A percentile compares a stretch with the other conserved stretches of the same genome.
Evolutionary conservation across 2,888 invertebrate genomes (phyloP).

Genomic region (Callosobruchus maculatus): DNA sequence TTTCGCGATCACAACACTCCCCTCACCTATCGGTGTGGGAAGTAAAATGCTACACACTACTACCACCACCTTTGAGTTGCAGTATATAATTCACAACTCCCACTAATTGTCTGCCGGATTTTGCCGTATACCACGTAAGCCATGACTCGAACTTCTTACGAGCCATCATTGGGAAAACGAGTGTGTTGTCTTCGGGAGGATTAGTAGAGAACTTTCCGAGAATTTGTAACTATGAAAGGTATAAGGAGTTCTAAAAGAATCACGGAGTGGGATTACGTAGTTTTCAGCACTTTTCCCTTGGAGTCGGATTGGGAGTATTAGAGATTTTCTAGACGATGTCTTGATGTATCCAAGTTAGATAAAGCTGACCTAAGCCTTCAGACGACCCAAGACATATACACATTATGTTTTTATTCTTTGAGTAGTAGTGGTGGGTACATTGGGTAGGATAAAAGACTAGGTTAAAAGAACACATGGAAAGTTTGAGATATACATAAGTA

Average conservation of each 20-base stretch:
- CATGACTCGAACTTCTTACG: neutral
- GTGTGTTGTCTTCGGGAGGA: neutral
- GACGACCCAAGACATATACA: neutral
- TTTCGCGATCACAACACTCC: no score
- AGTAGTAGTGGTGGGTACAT: no score
- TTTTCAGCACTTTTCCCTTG: neutral
- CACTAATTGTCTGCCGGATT: neutral
- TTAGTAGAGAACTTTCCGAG: neutral
- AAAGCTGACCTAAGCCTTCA: neutral
- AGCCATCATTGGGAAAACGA: neutral
- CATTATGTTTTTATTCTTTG: no score
- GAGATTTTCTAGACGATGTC: neutral
- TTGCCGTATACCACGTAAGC: neutral
- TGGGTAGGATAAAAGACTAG: no score
- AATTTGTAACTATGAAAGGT: neutral
- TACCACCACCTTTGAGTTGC: neutral
- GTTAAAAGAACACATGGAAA: no score
- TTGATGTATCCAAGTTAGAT: neutral
- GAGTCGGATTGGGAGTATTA: neutral
- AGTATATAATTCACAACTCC: neutral
- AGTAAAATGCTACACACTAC: no score
- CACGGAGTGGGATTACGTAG: neutral
- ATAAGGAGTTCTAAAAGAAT: neutral
- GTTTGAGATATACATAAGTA: no score
- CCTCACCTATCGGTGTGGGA: no score